These are phyloP conservation scores for Petromus typicus DNA, from an alignment of 2,113 vertebrate genomes.

Conservation along the genomic window DNA sequence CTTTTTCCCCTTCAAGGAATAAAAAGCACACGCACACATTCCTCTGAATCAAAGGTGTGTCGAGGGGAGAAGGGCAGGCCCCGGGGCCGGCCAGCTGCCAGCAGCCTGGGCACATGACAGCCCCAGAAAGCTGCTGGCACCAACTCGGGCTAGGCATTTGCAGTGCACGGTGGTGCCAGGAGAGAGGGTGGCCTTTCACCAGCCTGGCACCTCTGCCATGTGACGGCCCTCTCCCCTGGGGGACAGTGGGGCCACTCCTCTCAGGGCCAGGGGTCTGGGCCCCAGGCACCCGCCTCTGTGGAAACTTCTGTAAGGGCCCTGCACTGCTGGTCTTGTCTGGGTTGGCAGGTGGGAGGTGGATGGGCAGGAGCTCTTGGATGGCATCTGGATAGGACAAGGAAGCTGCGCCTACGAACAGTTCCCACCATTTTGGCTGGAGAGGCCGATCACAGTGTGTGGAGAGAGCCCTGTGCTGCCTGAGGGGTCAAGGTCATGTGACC, in stretches of 20 bases:
- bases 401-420: background rate
- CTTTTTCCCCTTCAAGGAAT: slow-evolving; percentile 73
- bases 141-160: slow-evolving; percentile 73
- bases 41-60: slow-evolving; percentile 83
- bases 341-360: background rate
- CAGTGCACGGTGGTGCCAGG: slow-evolving; percentile 83
- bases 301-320: background rate
- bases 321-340: background rate
- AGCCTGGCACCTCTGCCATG: slow-evolving; percentile 84
- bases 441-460: accelerated
- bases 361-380: accelerated
- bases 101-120: slow-evolving; percentile 82
- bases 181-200: slow-evolving; percentile 79
- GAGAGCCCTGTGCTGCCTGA: accelerated
- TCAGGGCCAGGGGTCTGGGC: background rate
- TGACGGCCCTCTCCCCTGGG: slow-evolving; percentile 57
- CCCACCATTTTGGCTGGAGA: accelerated
- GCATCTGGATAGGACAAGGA: accelerated
- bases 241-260: background rate
- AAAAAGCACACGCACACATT: slow-evolving; percentile 71
- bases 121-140: slow-evolving; percentile 82
- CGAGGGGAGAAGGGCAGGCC: slow-evolving; percentile 70
- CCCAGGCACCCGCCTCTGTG: background rate
- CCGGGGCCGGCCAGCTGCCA: slow-evolving; percentile 79
- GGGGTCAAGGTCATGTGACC: background rate